Evolutionary conservation across 2,797 vertebrate genomes (phyloP).

Genomic region (Platalea minor): DNA sequence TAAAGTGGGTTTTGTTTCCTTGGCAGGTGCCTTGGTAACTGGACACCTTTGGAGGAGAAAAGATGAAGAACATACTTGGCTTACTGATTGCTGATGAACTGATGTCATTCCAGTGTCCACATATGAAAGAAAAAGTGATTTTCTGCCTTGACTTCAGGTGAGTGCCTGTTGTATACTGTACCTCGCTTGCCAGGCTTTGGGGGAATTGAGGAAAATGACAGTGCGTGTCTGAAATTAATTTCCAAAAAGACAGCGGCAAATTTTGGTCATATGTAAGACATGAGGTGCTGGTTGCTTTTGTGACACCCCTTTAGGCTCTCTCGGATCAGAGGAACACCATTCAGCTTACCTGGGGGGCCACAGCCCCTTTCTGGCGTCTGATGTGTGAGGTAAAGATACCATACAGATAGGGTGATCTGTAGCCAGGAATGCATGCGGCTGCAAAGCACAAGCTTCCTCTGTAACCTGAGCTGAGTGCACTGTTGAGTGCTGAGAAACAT

Average conservation of each 20-base stretch:
- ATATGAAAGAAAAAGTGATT: background rate
- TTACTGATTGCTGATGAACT: background rate
- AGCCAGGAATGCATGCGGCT: background rate
- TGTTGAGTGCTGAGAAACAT: background rate
- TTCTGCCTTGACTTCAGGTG: background rate
- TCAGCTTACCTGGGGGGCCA: background rate
- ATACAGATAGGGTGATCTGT: background rate
- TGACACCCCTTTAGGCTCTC: background rate
- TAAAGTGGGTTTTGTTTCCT: background rate
- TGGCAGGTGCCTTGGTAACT: background rate
- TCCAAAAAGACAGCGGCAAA: background rate
- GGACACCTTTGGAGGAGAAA: background rate
- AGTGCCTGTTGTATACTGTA: background rate
- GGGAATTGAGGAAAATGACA: background rate
- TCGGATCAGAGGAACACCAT: background rate
- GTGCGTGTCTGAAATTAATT: background rate
- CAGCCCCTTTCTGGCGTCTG: background rate
- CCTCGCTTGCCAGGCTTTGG: background rate
- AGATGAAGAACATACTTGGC: background rate
- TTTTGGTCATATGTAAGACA: background rate
- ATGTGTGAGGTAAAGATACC: background rate
- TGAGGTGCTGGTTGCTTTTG: background rate
- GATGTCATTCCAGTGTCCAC: background rate
- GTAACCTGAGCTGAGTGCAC: background rate
- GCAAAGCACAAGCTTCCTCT: background rate